A percentile compares a stretch with the other conserved stretches of the same genome.
phyloP scores from a whole-genome alignment of 2,888 invertebrate genomes.

The Pyralis farinalis region DNA sequence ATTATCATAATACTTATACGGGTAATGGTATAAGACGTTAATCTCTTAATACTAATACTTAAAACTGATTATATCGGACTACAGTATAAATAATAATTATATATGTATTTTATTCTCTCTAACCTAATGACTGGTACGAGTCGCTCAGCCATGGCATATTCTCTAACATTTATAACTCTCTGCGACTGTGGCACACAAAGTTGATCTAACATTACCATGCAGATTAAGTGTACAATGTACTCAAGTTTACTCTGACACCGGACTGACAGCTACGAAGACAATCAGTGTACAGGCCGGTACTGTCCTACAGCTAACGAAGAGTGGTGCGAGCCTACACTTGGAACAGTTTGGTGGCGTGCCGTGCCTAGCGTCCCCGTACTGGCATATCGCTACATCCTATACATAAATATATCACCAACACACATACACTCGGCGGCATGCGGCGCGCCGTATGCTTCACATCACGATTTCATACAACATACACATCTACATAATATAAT shows the following conservation, averaged over 20 bases:
- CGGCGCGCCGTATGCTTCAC: constrained; percentile 38
- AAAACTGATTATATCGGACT: constrained; percentile 53
- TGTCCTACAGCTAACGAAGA: neutral
- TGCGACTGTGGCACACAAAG: constrained; percentile 35
- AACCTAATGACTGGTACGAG: constrained; percentile 72
- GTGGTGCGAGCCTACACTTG: neutral
- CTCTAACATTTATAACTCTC: constrained; percentile 43
- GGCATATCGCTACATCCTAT: constrained; percentile 3
- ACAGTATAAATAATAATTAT: constrained; percentile 64
- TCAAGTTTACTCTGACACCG: constrained; percentile 17
- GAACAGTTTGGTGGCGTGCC: neutral
- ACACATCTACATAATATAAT: constrained; percentile 29
- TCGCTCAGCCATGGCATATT: constrained; percentile 62
- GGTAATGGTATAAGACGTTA: constrained; percentile 73
- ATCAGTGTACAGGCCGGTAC: neutral
- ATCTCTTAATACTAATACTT: constrained; percentile 67
- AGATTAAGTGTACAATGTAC: constrained; percentile 14
- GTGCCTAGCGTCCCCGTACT: neutral
- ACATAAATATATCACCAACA: constrained; percentile 41
- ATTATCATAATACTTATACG: constrained; percentile 77
- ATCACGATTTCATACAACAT: constrained; percentile 64
- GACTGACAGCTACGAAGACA: constrained; percentile 4
- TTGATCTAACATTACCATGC: constrained; percentile 20
- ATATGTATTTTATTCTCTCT: constrained; percentile 42
- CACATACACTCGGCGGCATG: constrained; percentile 34